Evolutionary conservation across 2,797 vertebrate species (phyloP).

Genomic region (Fratercula arctica): DNA sequence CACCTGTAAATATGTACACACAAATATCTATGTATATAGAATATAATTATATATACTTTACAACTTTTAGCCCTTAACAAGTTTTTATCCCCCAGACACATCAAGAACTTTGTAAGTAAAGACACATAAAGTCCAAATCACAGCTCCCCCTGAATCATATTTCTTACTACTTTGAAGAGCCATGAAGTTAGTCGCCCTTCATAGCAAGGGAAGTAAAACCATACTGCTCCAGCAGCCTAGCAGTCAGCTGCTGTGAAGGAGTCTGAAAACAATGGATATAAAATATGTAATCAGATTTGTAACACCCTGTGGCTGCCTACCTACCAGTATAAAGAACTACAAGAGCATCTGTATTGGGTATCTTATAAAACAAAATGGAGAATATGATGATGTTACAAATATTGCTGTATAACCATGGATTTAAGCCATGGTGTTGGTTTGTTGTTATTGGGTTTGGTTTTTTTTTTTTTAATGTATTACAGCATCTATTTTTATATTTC

Average conservation of each 20-base stretch:
- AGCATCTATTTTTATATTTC: not conserved
- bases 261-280: not conserved
- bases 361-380: not conserved
- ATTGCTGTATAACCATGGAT: not conserved
- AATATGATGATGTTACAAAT: not conserved
- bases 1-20: not conserved
- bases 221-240: not conserved
- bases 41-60: not conserved
- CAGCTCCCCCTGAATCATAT: not conserved
- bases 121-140: not conserved
- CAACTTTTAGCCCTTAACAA: not conserved
- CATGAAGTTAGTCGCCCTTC: not conserved
- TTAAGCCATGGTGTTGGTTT: not conserved
- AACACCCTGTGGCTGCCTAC: not conserved
- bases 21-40: not conserved
- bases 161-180: not conserved
- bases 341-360: not conserved
- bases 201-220: not conserved
- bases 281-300: not conserved
- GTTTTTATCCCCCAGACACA: not conserved
- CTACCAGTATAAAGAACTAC: not conserved
- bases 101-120: not conserved
- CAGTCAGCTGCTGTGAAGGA: not conserved
- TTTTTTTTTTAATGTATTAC: not conserved
- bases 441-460: too few species aligned